Base-by-base conservation (phyloP, 2,888 invertebrate species). In the Lasioglossum lativentre region DNA sequence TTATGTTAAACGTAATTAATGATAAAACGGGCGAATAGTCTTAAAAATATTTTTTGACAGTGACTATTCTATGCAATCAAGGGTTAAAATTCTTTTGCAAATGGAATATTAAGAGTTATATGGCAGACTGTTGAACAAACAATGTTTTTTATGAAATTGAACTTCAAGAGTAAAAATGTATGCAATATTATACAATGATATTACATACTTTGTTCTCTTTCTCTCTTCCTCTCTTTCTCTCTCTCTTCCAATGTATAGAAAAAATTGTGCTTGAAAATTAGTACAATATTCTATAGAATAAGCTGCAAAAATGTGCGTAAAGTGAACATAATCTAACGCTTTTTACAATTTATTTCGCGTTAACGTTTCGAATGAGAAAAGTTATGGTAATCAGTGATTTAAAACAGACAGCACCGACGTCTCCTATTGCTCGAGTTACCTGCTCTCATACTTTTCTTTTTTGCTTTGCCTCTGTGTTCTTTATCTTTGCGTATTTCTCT, bases 401-500 rank as follows among this genome's bases (percentile, higher is more conserved):
- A 95, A 86, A 95, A 93, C 88, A 95, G 91, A 90, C 92, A 93
- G 91, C 95, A 95, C 91, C 93, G 92, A 87, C 92, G 93, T 92
- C 93, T 94, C 89, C 94, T 94, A 84, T 93, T 93, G 82, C 94
- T 93, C 19, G 95, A 93, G 86, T 92, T 94, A 75, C 92, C 91
- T 68, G 92, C 92, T 86, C 93, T 92, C 91, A 92, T 95, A 87
- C 95, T 95, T 95, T 96, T 96, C 94, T 96, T 96, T 95, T 96
- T 97, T 94, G 97, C 97, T 95, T 97, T 97, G 88, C 97, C 97
- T 93, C 97, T 96, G 92, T 97, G 97, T 92, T 97, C 97, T 95
- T 98, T 98, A 96, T 99, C 99, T 96, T 99, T 99, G 94, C 99
- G 98, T 93, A 99, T 99, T 96, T 99, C 99, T 82, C 95, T 92